Base-by-base conservation (phyloP, 1,140 invertebrate species). In the Sitobion miscanthi region DNA sequence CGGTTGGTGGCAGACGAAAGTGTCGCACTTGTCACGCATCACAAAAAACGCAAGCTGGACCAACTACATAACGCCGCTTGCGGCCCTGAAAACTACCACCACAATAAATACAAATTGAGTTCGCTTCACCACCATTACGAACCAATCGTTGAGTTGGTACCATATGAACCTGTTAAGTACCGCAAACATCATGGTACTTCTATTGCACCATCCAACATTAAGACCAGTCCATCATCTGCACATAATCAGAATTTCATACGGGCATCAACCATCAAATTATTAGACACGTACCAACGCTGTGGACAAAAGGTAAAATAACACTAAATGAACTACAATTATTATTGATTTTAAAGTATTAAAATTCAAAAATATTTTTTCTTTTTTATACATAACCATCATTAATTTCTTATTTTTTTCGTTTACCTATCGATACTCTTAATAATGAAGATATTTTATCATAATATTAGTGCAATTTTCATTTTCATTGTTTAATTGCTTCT, bases 281-380 rank as follows among this genome's bases (percentile, higher is more conserved):
- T 97, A 96, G 97, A 97, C 95, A 96, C 96, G 94, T 97, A 97
- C 95, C 96, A 97, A 94, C 96, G 96, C 95, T 96, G 96, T 95
- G 96, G 96, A 95, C 96, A 97, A 95, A 96, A 97, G 96, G 96
- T 97, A 96, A 94, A 82, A 21, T 91, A 42, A 45, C 52, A 87
- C n/a, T 69, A 90, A 87, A 87, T 94, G 89, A 89, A 49, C 21
- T 42, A 9, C 21, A 83, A 9, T 38, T 83, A 0, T 77, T 77
- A 77, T 69, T n/a, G 62, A 69, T 69, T 69, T n/a, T 69, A 69
- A 69, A 62, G 2, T 23, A 14, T 57, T 8, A 57, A 57, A 57
- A 25, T 62, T 57, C 1, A 62, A 62, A 62, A 62, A 62, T 62
- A 62, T 62, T 62, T 30, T 62, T 62, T 3, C 3, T 62, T 57